These are phyloP conservation scores for Masticophis lateralis DNA, from an alignment of 2,797 vertebrate species.

Conservation along the genomic window DNA sequence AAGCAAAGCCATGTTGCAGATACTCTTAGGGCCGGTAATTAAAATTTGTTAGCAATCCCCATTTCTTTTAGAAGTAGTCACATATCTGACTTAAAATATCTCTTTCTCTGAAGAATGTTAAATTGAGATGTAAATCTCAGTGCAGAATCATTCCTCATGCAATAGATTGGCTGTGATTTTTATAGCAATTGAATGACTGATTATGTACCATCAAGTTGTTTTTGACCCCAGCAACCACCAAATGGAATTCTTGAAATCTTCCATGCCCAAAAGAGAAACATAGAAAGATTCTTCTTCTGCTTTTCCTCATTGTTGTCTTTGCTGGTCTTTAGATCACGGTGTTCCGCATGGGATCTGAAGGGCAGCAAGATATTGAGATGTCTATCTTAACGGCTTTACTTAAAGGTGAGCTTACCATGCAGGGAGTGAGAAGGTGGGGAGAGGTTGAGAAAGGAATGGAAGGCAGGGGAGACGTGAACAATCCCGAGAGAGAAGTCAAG, in stretches of 20 bases:
- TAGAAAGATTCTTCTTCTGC: neutral
- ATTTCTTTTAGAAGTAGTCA: neutral
- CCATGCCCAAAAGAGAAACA: neutral
- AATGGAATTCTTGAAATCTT: neutral
- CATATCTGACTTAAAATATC: neutral
- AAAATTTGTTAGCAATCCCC: neutral
- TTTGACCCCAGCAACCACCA: neutral
- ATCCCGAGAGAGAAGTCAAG: neutral
- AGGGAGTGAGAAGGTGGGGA: neutral
- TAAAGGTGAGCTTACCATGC: conserved; percentile 81
- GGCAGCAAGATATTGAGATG: conserved; percentile 97
- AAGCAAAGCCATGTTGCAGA: neutral
- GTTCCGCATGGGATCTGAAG: conserved; percentile 95
- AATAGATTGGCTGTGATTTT: neutral
- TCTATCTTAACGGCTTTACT: conserved; percentile 93
- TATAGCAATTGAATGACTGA: neutral
- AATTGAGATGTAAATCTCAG: neutral
- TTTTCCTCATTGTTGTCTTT: neutral
- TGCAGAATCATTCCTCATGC: neutral
- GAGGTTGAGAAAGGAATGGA: neutral
- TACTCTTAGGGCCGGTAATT: too few relatives aligned
- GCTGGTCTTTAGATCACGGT: conserved; percentile 85
- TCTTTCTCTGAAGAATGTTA: neutral
- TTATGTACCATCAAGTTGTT: neutral
- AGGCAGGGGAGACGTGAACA: neutral